These are phyloP conservation scores for Drosophila auraria DNA, from an alignment of 1,140 invertebrate species.

Conservation along the genomic window DNA sequence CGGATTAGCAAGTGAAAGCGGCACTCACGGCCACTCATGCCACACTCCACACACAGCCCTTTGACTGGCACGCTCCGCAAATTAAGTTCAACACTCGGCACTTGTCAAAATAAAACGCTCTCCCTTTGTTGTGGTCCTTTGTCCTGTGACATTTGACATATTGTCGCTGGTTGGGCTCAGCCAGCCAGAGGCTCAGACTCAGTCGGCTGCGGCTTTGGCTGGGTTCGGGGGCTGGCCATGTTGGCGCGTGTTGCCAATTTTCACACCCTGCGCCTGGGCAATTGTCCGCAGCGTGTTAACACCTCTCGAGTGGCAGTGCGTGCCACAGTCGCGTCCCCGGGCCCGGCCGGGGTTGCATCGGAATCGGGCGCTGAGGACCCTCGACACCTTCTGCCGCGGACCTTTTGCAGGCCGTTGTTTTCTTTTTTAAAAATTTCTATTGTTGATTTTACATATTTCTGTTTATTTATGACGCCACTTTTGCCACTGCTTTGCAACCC, in stretches of 20 bases:
- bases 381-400: constrained; percentile 13
- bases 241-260: constrained; percentile 82
- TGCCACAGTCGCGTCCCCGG: constrained; percentile 36
- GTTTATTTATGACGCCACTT: constrained; percentile 63
- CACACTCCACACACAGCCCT: constrained; percentile 25
- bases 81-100: constrained; percentile 79
- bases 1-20: constrained; percentile 74
- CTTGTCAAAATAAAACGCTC: constrained; percentile 81
- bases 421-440: constrained; percentile 71
- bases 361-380: constrained; percentile 11
- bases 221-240: constrained; percentile 22
- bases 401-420: constrained; percentile 55
- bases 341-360: constrained; percentile 42
- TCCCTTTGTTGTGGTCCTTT: constrained; percentile 47
- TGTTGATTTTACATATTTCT: constrained; percentile 81
- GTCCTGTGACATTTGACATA: constrained; percentile 83
- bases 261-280: constrained; percentile 77
- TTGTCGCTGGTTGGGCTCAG: constrained; percentile 65
- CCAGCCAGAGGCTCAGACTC: background rate
- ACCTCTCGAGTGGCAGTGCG: constrained; percentile 67
- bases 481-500: constrained; percentile 11
- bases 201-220: constrained; percentile 22
- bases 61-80: constrained; percentile 72
- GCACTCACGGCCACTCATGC: constrained; percentile 19
- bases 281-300: constrained; percentile 81